Base-by-base conservation (phyloP, 2,888 invertebrate species). In the Eilema caniola region DNA sequence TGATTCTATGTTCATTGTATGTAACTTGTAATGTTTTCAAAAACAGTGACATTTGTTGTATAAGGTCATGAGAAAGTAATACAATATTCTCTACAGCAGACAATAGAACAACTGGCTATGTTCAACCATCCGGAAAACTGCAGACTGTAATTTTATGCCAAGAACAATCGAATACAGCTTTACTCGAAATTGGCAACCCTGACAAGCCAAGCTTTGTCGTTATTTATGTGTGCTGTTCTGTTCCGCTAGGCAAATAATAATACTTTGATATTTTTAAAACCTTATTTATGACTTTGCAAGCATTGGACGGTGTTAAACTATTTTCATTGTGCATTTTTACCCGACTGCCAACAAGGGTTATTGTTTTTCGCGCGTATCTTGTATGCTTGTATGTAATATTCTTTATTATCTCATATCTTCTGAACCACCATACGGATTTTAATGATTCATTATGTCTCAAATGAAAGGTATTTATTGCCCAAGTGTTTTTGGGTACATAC, bases 201-300 rank as follows among this genome's bases (percentile, higher is more conserved):
- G 53, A 24, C 25, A 24, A 47, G 24, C 14, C 63, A 53, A 60
- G 60, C 67, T 47, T 60, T 63, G 61, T 59, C 57, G 66, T 71
- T 71, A 71, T 71, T 64, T 71, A 71, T 65, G 67, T 65, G 64
- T 62, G 57, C 67, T 61, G 37, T 65, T 71, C 31, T 60, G 71
- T 67, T 56, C 62, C 64, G 53, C 60, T 37, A 65, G 57, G 67
- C 67, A 65, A 71, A 71, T 56, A 67, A 28, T 56, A 64, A 41
- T 41, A 41, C 56, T 62, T 60, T 37, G 67, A 60, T 47, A 65
- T 70, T 73, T 71, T 72, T 63, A 28, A 69, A 56, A 69, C 66
- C 66, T 37, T 63, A 72, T 71, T 72, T 73, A 73, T 70, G 60
- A n/a, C 8, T 33, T 56, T 61, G 59, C 41, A 47, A 57, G 59